Evolutionary conservation across 2,888 invertebrate species (phyloP).

Genomic region (Carabus problematicus): DNA sequence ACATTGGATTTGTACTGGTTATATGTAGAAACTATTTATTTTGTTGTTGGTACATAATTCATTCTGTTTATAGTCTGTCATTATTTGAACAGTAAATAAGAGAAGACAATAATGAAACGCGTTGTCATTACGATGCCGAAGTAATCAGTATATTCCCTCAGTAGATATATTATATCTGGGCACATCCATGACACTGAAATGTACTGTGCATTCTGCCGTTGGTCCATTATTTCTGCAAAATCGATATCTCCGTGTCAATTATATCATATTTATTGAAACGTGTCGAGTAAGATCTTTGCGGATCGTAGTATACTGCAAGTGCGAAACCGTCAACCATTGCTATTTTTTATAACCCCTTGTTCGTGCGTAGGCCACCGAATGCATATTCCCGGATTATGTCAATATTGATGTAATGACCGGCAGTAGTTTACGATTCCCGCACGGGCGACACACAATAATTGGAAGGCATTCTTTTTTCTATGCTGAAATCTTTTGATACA

Average conservation of each 20-base stretch:
- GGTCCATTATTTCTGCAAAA: slow-evolving; percentile 31
- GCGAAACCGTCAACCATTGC: slow-evolving; percentile 22
- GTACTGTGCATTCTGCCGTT: neutral
- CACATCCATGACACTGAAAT: no score
- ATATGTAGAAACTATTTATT: no score
- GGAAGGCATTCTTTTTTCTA: slow-evolving; percentile 31
- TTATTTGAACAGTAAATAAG: slow-evolving; percentile 4
- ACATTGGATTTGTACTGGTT: no score
- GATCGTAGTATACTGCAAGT: no score
- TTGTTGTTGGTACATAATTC: no score
- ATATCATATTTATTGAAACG: slow-evolving; percentile 44
- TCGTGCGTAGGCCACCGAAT: slow-evolving; percentile 28
- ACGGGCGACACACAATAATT: slow-evolving; percentile 30
- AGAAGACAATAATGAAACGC: neutral
- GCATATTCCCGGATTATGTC: slow-evolving; percentile 36
- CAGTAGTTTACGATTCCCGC: slow-evolving; percentile 15
- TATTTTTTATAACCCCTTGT: slow-evolving; percentile 25
- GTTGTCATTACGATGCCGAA: neutral
- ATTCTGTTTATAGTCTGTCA: no score
- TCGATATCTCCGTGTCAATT: slow-evolving; percentile 38
- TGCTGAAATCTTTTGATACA: slow-evolving; percentile 17
- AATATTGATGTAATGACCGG: slow-evolving; percentile 33
- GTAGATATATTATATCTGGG: no score
- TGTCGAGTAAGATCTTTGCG: slow-evolving; percentile 29
- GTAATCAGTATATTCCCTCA: neutral